Evolutionary conservation across 1,140 invertebrate species (phyloP).

Genomic region (Sipha flava): DNA sequence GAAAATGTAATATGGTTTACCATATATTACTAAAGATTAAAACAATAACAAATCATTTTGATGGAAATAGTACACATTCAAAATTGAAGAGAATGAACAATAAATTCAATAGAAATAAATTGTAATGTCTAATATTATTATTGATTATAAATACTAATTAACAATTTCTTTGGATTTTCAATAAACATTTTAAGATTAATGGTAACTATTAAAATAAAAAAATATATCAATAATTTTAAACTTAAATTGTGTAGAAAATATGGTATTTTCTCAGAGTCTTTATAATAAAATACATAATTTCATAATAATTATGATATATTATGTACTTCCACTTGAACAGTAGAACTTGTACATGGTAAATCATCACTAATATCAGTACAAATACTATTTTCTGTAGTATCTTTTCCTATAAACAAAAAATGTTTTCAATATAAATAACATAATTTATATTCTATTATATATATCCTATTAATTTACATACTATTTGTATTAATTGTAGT

Average conservation of each 20-base stretch:
- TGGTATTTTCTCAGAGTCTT: background rate
- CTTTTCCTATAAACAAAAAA: constrained; percentile 2
- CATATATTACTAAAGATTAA: no score
- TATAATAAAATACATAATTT: background rate
- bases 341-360: constrained; percentile 5
- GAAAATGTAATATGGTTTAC: no score
- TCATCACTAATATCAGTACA: constrained; percentile 20
- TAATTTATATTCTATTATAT: background rate
- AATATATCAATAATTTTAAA: background rate
- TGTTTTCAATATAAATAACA: background rate
- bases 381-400: background rate
- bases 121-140: no score
- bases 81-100: background rate
- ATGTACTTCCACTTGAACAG: constrained; percentile 7
- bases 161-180: background rate
- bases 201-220: background rate
- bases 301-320: background rate
- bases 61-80: no score
- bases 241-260: background rate
- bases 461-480: background rate
- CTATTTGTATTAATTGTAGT: background rate
- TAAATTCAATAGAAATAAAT: background rate
- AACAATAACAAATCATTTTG: no score
- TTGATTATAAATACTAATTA: background rate
- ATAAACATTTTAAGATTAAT: background rate